Base-by-base conservation (phyloP, 2,888 invertebrate species). In the Thelaira solivaga region DNA sequence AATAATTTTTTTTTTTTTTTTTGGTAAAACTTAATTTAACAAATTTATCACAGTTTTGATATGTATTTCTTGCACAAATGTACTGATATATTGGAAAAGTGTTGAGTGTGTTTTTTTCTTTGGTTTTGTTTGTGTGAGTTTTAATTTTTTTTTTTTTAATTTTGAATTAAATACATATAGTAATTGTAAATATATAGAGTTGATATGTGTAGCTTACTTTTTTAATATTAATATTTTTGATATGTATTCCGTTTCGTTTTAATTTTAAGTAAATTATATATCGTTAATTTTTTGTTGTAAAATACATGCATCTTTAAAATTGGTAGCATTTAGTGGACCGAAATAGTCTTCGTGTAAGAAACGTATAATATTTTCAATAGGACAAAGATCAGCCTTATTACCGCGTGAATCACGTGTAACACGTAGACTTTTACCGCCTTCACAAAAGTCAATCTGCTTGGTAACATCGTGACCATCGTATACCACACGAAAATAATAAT, bases 271-370 rank as follows among this genome's bases (percentile, higher is more conserved):
- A 24, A 41, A 55, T 81, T 85, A 89, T 82, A 87, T 88, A 75
- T 89, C 88, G 68, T 86, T 87, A 8, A 85, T 77, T 53, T 83
- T 85, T 31, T 64, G 53, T 39, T 90, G 90, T 47, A 89, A 87
- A 0, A 90, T 89, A 80, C 96, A 96, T 0, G 95, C 96, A 84
- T 96, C 96, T 88, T 96, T 96, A 85, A 94, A 96, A 88, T 96
- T 96, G 11, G 94, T 95, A n/a, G 93, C 94, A 87, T 96, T 96
- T 83, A 97, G 93, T 62, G 92, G 91, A 11, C 92, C 90, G 85
- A 97, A 96, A 87, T 96, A 96, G 88, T 96, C 95, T 82, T 95
- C 95, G 83, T 96, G 95, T 79, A 97, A 91, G 88, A 96, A 97
- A 79, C 96, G 90, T 8, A 96, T 93, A 77, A 97, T 96, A 85